phyloP scores from a whole-genome alignment of 2,797 vertebrate species.

The Mormyrops attenuatus region DNA sequence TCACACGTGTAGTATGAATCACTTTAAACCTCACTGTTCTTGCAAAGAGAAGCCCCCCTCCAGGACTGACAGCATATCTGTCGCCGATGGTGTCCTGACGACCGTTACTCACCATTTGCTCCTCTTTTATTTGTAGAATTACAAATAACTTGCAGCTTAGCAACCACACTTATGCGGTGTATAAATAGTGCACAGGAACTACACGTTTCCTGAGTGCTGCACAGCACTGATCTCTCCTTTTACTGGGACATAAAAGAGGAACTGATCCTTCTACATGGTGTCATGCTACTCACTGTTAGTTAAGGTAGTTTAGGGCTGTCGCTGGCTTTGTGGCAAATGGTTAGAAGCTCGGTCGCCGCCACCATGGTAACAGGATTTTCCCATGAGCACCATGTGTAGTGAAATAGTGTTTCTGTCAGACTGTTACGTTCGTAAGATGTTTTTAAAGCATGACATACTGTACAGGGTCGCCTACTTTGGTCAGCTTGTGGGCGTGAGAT shows the following conservation, averaged over 20 bases:
- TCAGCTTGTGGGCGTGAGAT: not conserved
- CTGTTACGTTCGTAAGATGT: not conserved
- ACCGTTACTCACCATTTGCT: not conserved
- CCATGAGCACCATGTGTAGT: not conserved
- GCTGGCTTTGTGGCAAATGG: not conserved
- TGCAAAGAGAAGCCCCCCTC: not conserved
- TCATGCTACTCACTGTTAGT: not conserved
- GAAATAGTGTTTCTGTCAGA: not conserved
- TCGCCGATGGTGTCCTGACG: not conserved
- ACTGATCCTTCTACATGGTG: not conserved
- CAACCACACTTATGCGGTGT: conserved; percentile 18
- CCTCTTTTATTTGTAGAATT: not conserved
- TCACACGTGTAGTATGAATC: not conserved
- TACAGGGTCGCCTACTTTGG: not conserved
- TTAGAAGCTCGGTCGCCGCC: not conserved
- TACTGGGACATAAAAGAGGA: not conserved
- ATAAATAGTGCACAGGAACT: conserved; percentile 35
- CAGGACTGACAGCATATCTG: not conserved
- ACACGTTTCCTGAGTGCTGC: conserved; percentile 26
- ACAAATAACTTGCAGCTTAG: not conserved
- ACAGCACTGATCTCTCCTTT: conserved; percentile 1
- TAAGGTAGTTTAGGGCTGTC: not conserved
- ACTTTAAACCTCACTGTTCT: not conserved
- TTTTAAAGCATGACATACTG: not conserved
- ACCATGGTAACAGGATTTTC: not conserved